Evolutionary conservation across 2,113 vertebrate species (phyloP), one percentile per base, ranked within the genome.

Genomic region (Eonycteris spelaea): DNA sequence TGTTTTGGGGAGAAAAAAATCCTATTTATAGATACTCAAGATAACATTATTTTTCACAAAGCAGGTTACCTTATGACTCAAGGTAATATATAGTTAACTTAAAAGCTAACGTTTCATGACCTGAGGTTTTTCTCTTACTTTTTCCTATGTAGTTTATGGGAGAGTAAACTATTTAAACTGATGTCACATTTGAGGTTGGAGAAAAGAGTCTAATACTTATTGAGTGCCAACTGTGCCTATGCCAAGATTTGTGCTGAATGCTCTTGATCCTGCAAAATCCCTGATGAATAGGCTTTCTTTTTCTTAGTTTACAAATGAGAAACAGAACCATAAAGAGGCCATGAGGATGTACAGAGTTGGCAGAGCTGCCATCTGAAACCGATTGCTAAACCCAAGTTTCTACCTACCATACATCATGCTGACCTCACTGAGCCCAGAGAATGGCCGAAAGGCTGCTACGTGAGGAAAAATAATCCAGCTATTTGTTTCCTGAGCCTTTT

Each of bases 231-330:
- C 6, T 0, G 0, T 1, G 14, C 22, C 68, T 55, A 11, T 45
- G 63, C 74, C 93, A 91, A 91, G 24, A 92, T 51, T 57, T 45
- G 75, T 85, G 75, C 71, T n/a, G 45, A 88, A 77, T 18, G 7
- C 7, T 22, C 38, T 61, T 48, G 51, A 45, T 65, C 45, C 53
- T 57, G 30, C 40, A 12, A 70, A 70, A 71, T n/a, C 45, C 24
- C 12, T 33, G 16, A 61, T 68, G 68, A 94, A 75, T 14, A 53
- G 38, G 8, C 6, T n/a, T 61, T 82, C 67, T 70, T 40, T 75
- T 57, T 45, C 93, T 79, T 48, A 28, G 43, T 63, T 88, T 82
- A 43, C 40, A 80, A 67, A 40, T 38, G 28, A 79, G 84, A 75
- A 88, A 14, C 6, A 70, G 79, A 40, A 14, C 19, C 28, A 1